phyloP scores from a whole-genome alignment of 2,113 vertebrate species.

The Tragelaphus imberbis region DNA sequence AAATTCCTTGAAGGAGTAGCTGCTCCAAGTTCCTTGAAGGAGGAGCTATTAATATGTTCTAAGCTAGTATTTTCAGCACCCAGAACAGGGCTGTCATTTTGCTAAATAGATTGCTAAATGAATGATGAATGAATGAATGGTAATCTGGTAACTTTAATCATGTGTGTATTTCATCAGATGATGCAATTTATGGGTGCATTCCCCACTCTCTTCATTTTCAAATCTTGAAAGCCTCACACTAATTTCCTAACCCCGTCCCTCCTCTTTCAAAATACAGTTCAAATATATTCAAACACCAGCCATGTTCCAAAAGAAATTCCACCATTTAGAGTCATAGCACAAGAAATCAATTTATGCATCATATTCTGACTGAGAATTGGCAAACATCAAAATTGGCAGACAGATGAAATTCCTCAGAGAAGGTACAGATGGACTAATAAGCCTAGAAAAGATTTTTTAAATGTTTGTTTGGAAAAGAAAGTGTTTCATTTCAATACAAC shows the following conservation, averaged over 20 bases:
- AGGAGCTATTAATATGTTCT: neutral
- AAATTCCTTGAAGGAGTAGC: neutral
- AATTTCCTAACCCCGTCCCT: neutral
- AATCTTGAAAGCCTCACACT: neutral
- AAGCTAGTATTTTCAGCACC: neutral
- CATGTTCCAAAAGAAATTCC: slow-evolving; percentile 48
- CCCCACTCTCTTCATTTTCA: neutral
- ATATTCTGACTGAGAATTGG: slow-evolving; percentile 39
- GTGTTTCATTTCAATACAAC: slow-evolving; percentile 28
- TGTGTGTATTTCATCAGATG: neutral
- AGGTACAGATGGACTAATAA: slow-evolving; percentile 15
- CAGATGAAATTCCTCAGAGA: slow-evolving; percentile 17
- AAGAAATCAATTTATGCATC: slow-evolving; percentile 44
- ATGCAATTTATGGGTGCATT: neutral
- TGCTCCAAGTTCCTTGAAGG: neutral
- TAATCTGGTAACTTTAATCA: neutral
- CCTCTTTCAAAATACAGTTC: neutral
- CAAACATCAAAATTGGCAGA: neutral
- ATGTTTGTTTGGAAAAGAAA: slow-evolving; percentile 38
- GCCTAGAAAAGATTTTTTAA: slow-evolving; percentile 5
- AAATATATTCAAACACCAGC: neutral
- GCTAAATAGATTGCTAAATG: neutral
- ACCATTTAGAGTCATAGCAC: slow-evolving; percentile 35
- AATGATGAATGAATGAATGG: neutral
- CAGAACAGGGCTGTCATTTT: neutral